A percentile compares a stretch with the other conserved stretches of the same genome.
Conservation (phyloP, 2,113 vertebrate species). For the Campylomormyrus tamandua region DNA sequence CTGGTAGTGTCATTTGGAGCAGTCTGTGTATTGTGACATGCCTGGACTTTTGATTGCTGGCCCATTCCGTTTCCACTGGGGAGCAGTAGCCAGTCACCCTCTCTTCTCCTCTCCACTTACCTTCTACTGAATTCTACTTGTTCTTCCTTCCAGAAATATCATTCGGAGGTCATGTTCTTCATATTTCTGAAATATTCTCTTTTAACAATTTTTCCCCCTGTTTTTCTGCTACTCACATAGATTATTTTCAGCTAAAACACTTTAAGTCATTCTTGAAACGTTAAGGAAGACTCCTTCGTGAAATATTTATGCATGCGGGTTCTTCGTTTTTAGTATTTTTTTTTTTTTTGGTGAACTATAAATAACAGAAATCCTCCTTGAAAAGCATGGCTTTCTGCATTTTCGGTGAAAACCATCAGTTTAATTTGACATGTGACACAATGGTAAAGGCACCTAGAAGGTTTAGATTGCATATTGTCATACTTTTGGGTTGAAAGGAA, state of each 20-base stretch:
- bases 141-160: constrained; percentile 20
- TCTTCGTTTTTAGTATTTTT: background rate
- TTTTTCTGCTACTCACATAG: background rate
- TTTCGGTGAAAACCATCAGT: background rate
- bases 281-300: background rate
- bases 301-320: background rate
- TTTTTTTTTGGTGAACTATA: background rate
- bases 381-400: background rate
- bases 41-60: constrained; percentile 9
- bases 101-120: constrained; percentile 35
- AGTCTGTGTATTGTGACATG: background rate
- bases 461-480: background rate
- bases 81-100: constrained; percentile 41
- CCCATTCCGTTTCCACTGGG: constrained; percentile 26
- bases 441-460: background rate
- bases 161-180: background rate
- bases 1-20: constrained; percentile 23
- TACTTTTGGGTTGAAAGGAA: background rate
- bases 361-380: background rate
- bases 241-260: background rate
- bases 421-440: background rate
- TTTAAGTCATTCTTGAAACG: background rate
- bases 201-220: constrained; percentile 34
- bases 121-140: constrained; percentile 28
- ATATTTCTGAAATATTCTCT: constrained; percentile 27